Conservation (phyloP, 2,888 invertebrate species). For the Trypoxylon attenuatum region DNA sequence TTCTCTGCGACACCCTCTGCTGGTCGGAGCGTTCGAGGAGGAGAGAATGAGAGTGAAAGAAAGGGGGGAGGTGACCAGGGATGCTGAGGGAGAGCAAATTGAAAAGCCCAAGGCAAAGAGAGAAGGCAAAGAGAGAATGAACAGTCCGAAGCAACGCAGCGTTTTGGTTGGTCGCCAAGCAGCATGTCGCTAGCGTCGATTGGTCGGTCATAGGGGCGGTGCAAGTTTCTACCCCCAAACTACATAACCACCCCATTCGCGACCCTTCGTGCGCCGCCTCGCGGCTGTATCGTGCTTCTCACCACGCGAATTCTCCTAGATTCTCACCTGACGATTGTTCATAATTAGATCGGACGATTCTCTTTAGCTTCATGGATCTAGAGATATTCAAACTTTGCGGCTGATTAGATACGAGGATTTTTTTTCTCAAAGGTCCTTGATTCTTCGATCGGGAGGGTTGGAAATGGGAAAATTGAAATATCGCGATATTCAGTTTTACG, state of each 20-base stretch:
- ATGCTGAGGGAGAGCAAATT: conserved; percentile 12
- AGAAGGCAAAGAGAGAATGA: not conserved
- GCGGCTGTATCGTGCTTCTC: conserved; percentile 31
- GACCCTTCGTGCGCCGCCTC: conserved; percentile 20
- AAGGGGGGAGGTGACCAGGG: no score
- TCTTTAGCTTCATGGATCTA: conserved; percentile 5
- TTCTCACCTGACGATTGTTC: not conserved
- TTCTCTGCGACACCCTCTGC: not conserved
- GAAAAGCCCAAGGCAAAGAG: conserved; percentile 10
- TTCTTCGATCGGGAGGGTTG: no score
- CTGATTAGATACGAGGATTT: no score
- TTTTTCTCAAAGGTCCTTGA: no score
- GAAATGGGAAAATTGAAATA: no score
- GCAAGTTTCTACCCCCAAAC: conserved; percentile 58
- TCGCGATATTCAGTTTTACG: no score
- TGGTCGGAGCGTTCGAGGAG: not conserved
- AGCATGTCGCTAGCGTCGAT: conserved; percentile 33
- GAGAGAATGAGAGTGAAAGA: not conserved
- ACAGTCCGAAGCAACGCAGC: not conserved
- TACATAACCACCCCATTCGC: conserved; percentile 38
- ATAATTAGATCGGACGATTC: conserved; percentile 20
- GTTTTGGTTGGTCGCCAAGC: conserved; percentile 53
- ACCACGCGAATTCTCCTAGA: conserved; percentile 40
- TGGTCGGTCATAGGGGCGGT: conserved; percentile 61
- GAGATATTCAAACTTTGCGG: no score